Percentiles rank a stretch among this genome's conserved stretches.
Evolutionary conservation across 2,113 vertebrate species (phyloP).

Genomic region (Aegithalos caudatus): DNA sequence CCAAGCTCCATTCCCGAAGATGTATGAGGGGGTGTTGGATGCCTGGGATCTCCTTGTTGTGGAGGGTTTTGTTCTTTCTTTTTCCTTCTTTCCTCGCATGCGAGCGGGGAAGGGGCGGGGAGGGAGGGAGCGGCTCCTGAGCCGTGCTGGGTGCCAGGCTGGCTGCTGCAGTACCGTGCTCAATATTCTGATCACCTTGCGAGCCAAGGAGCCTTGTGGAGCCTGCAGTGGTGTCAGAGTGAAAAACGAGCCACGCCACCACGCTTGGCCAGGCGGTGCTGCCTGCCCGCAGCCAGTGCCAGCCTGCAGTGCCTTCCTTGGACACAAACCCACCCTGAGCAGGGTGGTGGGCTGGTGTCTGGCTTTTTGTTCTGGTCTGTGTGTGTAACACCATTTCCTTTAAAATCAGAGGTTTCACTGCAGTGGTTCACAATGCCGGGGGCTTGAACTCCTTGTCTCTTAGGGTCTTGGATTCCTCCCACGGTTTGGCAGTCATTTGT

Average conservation of each 20-base stretch:
- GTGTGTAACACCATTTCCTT: background rate
- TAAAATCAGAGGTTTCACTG: background rate
- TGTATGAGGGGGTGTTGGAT: background rate
- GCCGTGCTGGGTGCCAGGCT: constrained; percentile 55
- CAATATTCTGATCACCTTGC: constrained; percentile 71
- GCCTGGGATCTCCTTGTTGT: background rate
- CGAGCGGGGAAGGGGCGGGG: background rate
- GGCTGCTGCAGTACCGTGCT: constrained; percentile 40
- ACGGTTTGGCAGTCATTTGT: background rate
- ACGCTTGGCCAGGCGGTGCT: constrained; percentile 35
- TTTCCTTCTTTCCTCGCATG: background rate
- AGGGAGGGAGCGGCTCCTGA: background rate
- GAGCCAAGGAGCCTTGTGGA: constrained; percentile 54
- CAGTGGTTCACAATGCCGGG: background rate
- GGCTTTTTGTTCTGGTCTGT: background rate
- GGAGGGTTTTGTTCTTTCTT: background rate
- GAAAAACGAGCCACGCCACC: constrained; percentile 66
- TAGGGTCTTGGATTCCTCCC: background rate
- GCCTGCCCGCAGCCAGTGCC: constrained; percentile 34
- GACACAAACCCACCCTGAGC: background rate
- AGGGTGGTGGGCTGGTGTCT: background rate
- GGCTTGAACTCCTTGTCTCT: background rate
- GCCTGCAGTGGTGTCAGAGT: constrained; percentile 70
- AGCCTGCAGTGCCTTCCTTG: constrained; percentile 9
- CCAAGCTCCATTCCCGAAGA: background rate